A percentile compares a stretch with the other conserved stretches of the same genome.
phyloP scores from a whole-genome alignment of 2,888 invertebrate species.

The Pteria penguin region DNA sequence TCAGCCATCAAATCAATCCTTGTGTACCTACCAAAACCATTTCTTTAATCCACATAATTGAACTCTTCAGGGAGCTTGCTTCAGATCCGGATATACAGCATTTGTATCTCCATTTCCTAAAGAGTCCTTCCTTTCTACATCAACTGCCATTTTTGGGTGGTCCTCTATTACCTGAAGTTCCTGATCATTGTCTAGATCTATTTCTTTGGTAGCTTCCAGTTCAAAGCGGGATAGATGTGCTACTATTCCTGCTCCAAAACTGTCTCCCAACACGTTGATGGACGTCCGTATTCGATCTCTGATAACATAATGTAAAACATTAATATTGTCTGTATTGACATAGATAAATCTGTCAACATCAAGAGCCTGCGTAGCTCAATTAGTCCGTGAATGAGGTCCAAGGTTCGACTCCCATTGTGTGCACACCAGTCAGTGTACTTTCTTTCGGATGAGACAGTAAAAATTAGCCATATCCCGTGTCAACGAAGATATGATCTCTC shows the following conservation, averaged over 20 bases:
- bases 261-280: conserved; percentile 83
- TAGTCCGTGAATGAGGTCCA: too few relatives aligned
- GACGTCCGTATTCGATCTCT: conserved; percentile 83
- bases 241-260: conserved; percentile 83
- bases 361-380: too few relatives aligned
- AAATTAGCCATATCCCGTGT: too few relatives aligned
- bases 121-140: conserved; percentile 18
- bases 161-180: conserved; percentile 48
- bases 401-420: too few relatives aligned
- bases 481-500: too few relatives aligned
- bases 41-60: too few relatives aligned
- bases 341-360: too few relatives aligned
- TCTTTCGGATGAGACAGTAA: too few relatives aligned
- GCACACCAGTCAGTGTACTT: too few relatives aligned
- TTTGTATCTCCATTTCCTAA: conserved; percentile 4
- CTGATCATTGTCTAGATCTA: conserved; percentile 59
- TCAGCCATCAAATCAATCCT: too few relatives aligned
- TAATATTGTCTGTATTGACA: neutral
- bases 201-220: conserved; percentile 74
- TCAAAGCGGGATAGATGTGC: conserved; percentile 81
- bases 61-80: too few relatives aligned
- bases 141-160: conserved; percentile 38
- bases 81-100: conserved; percentile 1
- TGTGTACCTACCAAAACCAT: too few relatives aligned
- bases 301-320: conserved; percentile 32